phyloP scores from a whole-genome alignment of 2,888 invertebrate species.

The Lagria hirta region DNA sequence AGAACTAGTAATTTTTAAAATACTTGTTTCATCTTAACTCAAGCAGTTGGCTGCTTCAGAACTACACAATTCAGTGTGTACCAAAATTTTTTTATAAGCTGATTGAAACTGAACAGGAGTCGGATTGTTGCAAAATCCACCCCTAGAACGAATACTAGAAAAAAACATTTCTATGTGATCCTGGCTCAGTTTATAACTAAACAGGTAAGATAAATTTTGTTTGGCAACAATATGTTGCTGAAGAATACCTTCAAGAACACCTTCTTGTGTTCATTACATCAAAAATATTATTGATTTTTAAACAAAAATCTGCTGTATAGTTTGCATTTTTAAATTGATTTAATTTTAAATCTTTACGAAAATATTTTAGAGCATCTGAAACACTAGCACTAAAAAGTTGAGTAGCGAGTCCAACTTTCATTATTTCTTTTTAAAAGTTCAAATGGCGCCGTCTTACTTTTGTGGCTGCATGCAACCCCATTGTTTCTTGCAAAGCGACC shows the following conservation, averaged over 20 bases:
- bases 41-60: too few relatives aligned
- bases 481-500: constrained; percentile 1
- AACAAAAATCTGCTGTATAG: constrained; percentile 23
- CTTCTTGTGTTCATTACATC: constrained; percentile 34
- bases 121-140: too few relatives aligned
- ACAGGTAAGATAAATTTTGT: too few relatives aligned
- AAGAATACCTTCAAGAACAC: constrained; percentile 2
- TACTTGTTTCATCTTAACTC: too few relatives aligned
- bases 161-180: too few relatives aligned
- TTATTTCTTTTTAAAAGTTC: constrained; percentile 22
- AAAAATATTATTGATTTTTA: constrained; percentile 33
- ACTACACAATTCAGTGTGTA: too few relatives aligned
- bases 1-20: too few relatives aligned
- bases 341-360: constrained; percentile 1
- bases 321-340: constrained; percentile 10
- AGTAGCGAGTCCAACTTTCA: constrained; percentile 28
- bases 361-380: constrained; percentile 20
- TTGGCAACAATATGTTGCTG: too few relatives aligned
- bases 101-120: too few relatives aligned
- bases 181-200: too few relatives aligned
- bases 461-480: neutral
- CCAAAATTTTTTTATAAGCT: too few relatives aligned
- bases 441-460: constrained; percentile 19
- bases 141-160: too few relatives aligned
- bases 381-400: constrained; percentile 25